A percentile compares a stretch with the other conserved stretches of the same genome.
phyloP scores from a whole-genome alignment of 2,797 vertebrate genomes.

The Valencia hispanica region DNA sequence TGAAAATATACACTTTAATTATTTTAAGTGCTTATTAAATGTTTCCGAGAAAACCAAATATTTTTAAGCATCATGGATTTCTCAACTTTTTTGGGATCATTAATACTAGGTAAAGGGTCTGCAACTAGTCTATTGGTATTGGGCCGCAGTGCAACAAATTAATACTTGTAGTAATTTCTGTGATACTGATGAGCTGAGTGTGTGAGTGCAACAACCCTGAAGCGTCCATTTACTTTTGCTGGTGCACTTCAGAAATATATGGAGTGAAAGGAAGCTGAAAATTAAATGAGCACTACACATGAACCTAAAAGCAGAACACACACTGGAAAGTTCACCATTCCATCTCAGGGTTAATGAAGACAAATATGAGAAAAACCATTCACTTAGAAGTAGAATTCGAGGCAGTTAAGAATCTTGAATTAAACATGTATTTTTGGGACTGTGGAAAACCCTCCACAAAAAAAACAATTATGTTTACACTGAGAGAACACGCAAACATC shows the following conservation, averaged over 20 bases:
- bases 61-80: background rate
- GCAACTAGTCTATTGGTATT: background rate
- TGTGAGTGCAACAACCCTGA: background rate
- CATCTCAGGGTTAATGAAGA: background rate
- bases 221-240: background rate
- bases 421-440: too few relatives aligned
- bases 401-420: too few relatives aligned
- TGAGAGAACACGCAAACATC: too few relatives aligned
- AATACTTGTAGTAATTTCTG: background rate
- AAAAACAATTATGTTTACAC: too few relatives aligned
- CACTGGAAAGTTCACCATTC: background rate
- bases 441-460: too few relatives aligned
- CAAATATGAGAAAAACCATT: background rate
- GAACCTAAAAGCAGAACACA: background rate
- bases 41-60: background rate
- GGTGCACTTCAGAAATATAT: background rate
- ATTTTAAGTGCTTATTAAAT: background rate
- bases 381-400: background rate
- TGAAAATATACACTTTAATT: background rate
- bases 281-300: background rate
- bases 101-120: background rate
- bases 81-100: background rate
- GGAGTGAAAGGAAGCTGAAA: background rate
- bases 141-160: background rate
- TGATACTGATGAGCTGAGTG: background rate